Evolutionary conservation across 2,888 invertebrate genomes (phyloP).

Genomic region (Stegophylla sp.): DNA sequence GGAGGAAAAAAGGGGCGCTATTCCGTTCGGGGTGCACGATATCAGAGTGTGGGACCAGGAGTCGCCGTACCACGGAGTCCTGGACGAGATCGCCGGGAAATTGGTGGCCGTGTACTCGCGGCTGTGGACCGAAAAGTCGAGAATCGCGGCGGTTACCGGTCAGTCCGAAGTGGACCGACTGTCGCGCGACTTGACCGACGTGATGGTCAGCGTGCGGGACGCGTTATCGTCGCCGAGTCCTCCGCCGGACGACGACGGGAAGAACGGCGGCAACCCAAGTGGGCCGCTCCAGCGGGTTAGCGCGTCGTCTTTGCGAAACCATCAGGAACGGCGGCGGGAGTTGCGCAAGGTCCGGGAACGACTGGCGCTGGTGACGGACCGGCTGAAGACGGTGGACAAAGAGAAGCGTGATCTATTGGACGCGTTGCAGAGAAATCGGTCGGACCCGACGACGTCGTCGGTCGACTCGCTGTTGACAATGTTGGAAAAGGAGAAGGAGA

Average conservation of each 20-base stretch:
- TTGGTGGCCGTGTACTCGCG: background rate
- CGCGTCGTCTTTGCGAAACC: too few species aligned
- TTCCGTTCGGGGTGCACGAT: background rate
- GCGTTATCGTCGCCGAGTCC: too few species aligned
- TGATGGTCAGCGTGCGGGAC: background rate
- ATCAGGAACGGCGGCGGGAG: background rate
- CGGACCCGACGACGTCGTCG: background rate
- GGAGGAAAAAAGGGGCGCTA: too few species aligned
- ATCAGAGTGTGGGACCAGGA: background rate
- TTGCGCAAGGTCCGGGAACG: background rate
- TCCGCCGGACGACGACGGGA: background rate
- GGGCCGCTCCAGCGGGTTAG: background rate
- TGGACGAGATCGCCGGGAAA: background rate
- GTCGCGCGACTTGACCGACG: background rate
- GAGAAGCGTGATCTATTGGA: conserved; percentile 23
- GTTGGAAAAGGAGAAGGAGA: conserved; percentile 8
- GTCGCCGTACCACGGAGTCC: background rate
- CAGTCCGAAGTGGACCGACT: background rate
- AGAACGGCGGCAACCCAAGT: background rate
- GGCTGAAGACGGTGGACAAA: background rate
- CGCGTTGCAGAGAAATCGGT: background rate
- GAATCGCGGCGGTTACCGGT: background rate
- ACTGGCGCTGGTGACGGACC: background rate
- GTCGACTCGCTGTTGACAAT: background rate
- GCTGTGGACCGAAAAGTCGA: background rate